Evolutionary conservation across 2,888 invertebrate species (phyloP).

Genomic region (Cactoblastis cactorum): DNA sequence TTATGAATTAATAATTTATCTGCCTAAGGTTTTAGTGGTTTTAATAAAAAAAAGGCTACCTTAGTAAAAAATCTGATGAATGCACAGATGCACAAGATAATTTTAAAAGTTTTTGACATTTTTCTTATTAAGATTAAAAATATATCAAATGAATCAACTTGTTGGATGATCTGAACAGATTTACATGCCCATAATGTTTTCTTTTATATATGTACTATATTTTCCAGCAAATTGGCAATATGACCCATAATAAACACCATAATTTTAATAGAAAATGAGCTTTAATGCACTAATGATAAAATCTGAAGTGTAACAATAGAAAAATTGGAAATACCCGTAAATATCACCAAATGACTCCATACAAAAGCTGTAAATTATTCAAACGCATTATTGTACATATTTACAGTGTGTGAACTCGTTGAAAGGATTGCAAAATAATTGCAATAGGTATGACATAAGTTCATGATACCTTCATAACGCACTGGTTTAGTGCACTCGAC

Average conservation of each 20-base stretch:
- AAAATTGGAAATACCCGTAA: neutral
- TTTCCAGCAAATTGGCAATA: neutral
- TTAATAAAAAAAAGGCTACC: slow-evolving; percentile 17
- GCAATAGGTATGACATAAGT: neutral
- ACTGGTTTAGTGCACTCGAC: too few species aligned
- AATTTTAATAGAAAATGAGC: neutral
- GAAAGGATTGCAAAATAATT: slow-evolving; percentile 4
- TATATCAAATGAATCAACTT: slow-evolving; percentile 38
- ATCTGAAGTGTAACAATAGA: neutral
- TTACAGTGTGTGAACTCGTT: slow-evolving; percentile 2
- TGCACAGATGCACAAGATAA: slow-evolving; percentile 14
- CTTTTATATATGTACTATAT: slow-evolving; percentile 20
- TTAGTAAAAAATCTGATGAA: slow-evolving; percentile 9
- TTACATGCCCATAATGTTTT: slow-evolving; percentile 26
- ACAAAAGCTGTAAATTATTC: slow-evolving; percentile 21
- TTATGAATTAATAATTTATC: too few species aligned
- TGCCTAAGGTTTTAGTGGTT: too few species aligned
- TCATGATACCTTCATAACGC: neutral
- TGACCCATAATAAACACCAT: neutral
- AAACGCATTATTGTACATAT: slow-evolving; percentile 9
- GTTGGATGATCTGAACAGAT: slow-evolving; percentile 38
- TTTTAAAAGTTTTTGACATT: slow-evolving; percentile 24
- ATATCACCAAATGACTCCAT: slow-evolving; percentile 10
- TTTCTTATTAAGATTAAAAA: slow-evolving; percentile 13
- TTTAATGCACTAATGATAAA: neutral